Percentiles rank a stretch among this genome's conserved stretches.
phyloP scores from a whole-genome alignment of 1,140 invertebrate genomes.

The Lordiphosa stackelbergi region DNA sequence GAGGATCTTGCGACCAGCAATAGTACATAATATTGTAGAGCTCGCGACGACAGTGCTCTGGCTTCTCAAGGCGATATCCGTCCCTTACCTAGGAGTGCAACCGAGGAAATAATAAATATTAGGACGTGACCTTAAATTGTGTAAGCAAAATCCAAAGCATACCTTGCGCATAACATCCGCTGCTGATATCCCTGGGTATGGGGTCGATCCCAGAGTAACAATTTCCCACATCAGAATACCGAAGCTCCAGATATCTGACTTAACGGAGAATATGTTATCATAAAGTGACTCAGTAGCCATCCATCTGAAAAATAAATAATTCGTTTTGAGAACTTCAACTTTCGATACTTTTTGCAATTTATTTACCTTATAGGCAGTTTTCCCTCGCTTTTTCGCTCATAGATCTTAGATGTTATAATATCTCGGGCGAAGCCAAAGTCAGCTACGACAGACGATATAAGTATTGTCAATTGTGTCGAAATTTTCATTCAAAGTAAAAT shows the following conservation, averaged over 20 bases:
- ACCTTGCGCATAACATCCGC: constrained; percentile 89
- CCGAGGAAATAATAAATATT: background rate
- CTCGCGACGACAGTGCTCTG: constrained; percentile 91
- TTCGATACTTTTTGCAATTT: background rate
- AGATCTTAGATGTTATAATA: constrained; percentile 88
- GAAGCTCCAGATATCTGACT: constrained; percentile 96
- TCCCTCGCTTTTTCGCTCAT: constrained; percentile 94
- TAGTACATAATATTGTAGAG: constrained; percentile 96
- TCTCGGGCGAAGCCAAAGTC: constrained; percentile 96
- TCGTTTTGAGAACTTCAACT: background rate
- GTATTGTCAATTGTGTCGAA: too few relatives aligned
- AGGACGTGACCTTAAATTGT: background rate
- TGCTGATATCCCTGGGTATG: constrained; percentile 91
- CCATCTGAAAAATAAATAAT: constrained; percentile 83
- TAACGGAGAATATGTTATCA: constrained; percentile 93
- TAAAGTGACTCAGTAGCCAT: constrained; percentile 96
- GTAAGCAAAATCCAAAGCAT: background rate
- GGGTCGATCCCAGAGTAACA: constrained; percentile 92
- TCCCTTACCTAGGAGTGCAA: constrained; percentile 82
- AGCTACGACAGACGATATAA: too few relatives aligned
- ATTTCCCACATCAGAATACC: constrained; percentile 96
- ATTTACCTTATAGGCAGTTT: constrained; percentile 81
- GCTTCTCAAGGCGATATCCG: constrained; percentile 90
- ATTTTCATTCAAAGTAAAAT: too few relatives aligned
- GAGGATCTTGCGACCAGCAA: constrained; percentile 91